Percentiles rank a stretch among this genome's conserved stretches.
Conservation (phyloP, 2,797 vertebrate genomes). For the Hozukius guyotensis region DNA sequence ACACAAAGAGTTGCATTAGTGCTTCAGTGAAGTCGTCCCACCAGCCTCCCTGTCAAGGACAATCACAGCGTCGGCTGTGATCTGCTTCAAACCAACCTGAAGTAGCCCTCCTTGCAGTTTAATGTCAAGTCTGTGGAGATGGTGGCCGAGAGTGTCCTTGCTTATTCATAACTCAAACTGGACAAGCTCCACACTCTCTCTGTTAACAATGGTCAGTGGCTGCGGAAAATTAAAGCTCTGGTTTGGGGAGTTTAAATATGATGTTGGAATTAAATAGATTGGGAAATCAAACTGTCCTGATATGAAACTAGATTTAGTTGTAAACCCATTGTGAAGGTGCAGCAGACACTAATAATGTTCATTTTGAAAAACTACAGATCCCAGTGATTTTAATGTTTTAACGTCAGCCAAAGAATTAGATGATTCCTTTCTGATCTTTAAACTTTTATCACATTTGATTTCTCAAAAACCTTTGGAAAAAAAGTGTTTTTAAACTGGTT, state of each 20-base stretch:
- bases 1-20: background rate
- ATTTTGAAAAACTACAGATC: background rate
- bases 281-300: background rate
- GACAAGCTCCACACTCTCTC: background rate
- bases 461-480: background rate
- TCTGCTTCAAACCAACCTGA: conserved; percentile 25
- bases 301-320: background rate
- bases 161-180: conserved; percentile 22
- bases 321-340: background rate
- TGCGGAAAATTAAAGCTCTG: background rate
- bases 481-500: background rate
- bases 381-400: background rate
- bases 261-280: background rate
- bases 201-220: background rate
- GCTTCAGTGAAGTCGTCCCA: background rate
- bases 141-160: background rate
- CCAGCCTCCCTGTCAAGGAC: background rate
- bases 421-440: background rate
- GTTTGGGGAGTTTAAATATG: background rate
- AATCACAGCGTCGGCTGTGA: background rate
- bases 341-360: background rate
- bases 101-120: background rate
- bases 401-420: background rate
- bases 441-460: background rate
- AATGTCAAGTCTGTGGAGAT: background rate